Conservation (phyloP, 2,888 invertebrate genomes). For the Entomobrya proxima region DNA sequence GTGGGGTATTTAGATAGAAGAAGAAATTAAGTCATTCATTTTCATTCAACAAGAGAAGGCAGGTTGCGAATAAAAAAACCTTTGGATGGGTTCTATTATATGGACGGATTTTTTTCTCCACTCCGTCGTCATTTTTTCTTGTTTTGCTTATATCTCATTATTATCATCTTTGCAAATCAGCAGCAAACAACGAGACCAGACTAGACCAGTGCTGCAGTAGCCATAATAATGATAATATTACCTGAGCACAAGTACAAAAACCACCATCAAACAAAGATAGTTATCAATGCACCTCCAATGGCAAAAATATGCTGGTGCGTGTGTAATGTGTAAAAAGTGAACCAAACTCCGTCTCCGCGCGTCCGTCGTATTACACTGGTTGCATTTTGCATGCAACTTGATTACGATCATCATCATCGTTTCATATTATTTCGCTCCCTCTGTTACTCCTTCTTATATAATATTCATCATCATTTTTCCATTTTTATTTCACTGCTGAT, state of each 20-base stretch:
- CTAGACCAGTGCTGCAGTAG: neutral
- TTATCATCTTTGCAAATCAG: constrained; percentile 57
- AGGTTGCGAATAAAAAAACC: neutral
- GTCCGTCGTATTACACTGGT: neutral
- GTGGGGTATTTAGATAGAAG: constrained; percentile 11
- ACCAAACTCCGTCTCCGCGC: neutral
- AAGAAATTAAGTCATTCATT: constrained; percentile 47
- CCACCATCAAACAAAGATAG: constrained; percentile 33
- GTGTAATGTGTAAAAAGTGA: neutral
- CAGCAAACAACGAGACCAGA: constrained; percentile 10
- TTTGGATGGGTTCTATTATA: constrained; percentile 1
- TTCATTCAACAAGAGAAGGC: constrained; percentile 38
- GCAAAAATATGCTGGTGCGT: constrained; percentile 42
- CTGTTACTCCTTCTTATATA: constrained; percentile 11
- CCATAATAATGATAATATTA: neutral
- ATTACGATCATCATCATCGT: constrained; percentile 38
- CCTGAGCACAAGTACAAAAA: neutral
- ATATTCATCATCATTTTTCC: constrained; percentile 16
- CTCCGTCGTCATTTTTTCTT: constrained; percentile 35
- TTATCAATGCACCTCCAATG: constrained; percentile 49
- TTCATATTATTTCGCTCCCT: constrained; percentile 27
- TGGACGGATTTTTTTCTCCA: constrained; percentile 10
- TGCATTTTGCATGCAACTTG: constrained; percentile 50
- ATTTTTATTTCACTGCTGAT: constrained; percentile 5
- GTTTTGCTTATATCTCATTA: constrained; percentile 42